Evolutionary conservation across 2,888 invertebrate genomes (phyloP).

Genomic region (Scelioninae gen. 2): DNA sequence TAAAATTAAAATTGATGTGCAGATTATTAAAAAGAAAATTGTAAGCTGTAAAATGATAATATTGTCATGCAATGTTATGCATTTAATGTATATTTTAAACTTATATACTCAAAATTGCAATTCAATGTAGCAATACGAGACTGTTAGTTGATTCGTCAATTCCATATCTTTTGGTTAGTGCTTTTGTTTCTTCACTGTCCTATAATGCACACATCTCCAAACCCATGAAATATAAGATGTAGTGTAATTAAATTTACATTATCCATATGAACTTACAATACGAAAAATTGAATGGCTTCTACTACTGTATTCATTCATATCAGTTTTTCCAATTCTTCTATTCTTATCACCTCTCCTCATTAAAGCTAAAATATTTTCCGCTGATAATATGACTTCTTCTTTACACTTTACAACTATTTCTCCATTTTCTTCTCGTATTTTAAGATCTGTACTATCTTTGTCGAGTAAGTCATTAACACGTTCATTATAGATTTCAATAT

Average conservation of each 20-base stretch:
- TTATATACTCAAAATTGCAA: too few species aligned
- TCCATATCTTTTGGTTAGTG: too few species aligned
- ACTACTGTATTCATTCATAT: slow-evolving; percentile 92
- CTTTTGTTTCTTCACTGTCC: slow-evolving; percentile 1
- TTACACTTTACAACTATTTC: slow-evolving; percentile 80
- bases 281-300: slow-evolving; percentile 93
- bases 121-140: too few species aligned
- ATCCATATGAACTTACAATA: slow-evolving; percentile 79
- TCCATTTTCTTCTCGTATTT: slow-evolving; percentile 82
- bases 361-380: slow-evolving; percentile 79
- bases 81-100: too few species aligned
- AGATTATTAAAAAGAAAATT: too few species aligned
- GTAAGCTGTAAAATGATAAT: too few species aligned
- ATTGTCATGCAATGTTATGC: too few species aligned
- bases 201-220: too few species aligned
- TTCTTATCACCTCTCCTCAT: slow-evolving; percentile 82
- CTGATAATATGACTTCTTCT: slow-evolving; percentile 80
- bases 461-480: slow-evolving; percentile 86
- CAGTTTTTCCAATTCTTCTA: slow-evolving; percentile 86
- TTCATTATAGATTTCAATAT: slow-evolving; percentile 93
- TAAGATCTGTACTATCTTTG: slow-evolving; percentile 79
- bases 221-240: neutral
- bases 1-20: too few species aligned
- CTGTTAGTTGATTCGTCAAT: too few species aligned
- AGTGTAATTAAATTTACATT: neutral